Base-by-base conservation (phyloP, 2,113 vertebrate species). In the Taxidea taxus region DNA sequence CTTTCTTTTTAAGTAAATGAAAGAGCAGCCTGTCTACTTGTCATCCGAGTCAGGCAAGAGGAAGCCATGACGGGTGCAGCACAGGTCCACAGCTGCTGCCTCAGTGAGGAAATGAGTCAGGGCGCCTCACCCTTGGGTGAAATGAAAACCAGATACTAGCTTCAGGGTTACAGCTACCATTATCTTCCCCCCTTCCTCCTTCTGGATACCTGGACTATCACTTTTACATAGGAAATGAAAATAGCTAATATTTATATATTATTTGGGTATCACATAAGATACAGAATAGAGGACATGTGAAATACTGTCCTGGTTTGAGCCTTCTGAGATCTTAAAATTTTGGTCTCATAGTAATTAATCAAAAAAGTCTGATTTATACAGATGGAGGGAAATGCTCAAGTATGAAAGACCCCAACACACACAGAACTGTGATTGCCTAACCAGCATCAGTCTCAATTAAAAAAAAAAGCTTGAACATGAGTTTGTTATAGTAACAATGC, bases 281-380 rank as follows among this genome's bases (percentile, higher is more conserved):
- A 75, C 16, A 84, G 80, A 95, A 91, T 49, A 90, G 81, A 87
- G 64, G 21, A 92, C 37, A 72, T 7, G 42, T 25, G 58, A 93
- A 58, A 86, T 47, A 70, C 0, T 64, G 13, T 44, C 72, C 29
- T 77, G 18, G 11, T 62, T 92, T 87, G 54, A 93, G 14, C 18
- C 44, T 94, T 25, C 15, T n/a, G 0, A 82, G 75, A 4, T 68
- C n/a, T 18, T 94, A 81, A 60, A 95, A 72, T 62, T 74, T 70
- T n/a, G 54, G 39, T 64, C 12, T 74, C 39, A 80, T 0, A 3
- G 39, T 2, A 68, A 83, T 62, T 51, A 87, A 78, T 68, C 66
- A 90, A 92, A 88, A 75, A 91, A n/a, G 39, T 54, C 13, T 66
- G 64, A 74, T 29, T n/a, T n/a, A 5, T 70, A 23, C 23, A 82